These are phyloP conservation scores for Agrypnus murinus DNA, from an alignment of 2,888 invertebrate species.

Conservation along the genomic window DNA sequence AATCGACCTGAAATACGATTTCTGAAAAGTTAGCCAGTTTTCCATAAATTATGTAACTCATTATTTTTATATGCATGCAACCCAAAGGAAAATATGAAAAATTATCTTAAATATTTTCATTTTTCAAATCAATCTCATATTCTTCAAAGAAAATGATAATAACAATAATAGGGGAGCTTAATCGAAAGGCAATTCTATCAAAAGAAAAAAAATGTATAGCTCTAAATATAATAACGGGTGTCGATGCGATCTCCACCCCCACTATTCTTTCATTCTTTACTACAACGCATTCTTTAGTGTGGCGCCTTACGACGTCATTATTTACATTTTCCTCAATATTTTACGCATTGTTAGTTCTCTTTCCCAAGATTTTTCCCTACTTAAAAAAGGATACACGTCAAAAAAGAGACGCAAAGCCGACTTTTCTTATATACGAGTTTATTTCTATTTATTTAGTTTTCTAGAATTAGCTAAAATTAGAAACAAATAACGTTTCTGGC, in stretches of 20 bases:
- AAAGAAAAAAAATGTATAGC: conserved; percentile 24
- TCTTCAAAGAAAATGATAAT: background rate
- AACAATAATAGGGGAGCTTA: conserved; percentile 19
- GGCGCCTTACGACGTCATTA: conserved; percentile 32
- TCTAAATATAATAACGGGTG: conserved; percentile 25
- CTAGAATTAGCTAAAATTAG: conserved; percentile 5
- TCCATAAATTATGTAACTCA: too few species aligned
- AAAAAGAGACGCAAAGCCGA: conserved; percentile 17
- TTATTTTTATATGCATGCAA: too few species aligned
- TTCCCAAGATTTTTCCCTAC: conserved; percentile 5
- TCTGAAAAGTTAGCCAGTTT: too few species aligned
- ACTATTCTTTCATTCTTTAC: conserved; percentile 5
- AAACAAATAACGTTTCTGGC: background rate
- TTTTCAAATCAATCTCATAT: background rate
- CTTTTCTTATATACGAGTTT: background rate
- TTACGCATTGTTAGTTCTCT: conserved; percentile 25
- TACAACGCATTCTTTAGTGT: conserved; percentile 13
- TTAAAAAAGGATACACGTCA: conserved; percentile 21
- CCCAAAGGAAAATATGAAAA: conserved; percentile 21
- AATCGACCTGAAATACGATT: too few species aligned
- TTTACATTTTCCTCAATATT: conserved; percentile 33
- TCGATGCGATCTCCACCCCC: conserved; percentile 19
- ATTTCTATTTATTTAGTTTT: conserved; percentile 1
- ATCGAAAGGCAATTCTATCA: conserved; percentile 13
- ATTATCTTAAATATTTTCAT: background rate